Evolutionary conservation across 2,888 invertebrate species (phyloP).

Genomic region (Eretmocerus hayati): DNA sequence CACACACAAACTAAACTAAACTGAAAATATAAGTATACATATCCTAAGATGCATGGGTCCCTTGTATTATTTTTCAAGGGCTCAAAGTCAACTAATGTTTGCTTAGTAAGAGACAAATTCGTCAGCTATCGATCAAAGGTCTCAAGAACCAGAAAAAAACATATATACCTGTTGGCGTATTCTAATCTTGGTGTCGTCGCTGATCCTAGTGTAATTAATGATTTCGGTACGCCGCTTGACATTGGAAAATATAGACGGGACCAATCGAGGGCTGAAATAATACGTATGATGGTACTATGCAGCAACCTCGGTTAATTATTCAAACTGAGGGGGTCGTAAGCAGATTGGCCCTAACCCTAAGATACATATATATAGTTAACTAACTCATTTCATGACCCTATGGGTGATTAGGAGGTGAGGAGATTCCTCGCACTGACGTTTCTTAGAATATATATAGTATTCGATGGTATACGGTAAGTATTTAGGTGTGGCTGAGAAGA

Average conservation of each 20-base stretch:
- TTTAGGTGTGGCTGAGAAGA: no score
- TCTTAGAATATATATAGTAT: no score
- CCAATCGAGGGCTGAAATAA: no score
- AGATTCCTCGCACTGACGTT: no score
- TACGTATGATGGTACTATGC: no score
- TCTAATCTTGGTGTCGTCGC: neutral
- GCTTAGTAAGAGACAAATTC: slow-evolving; percentile 26
- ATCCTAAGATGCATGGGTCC: neutral
- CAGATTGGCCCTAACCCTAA: slow-evolving; percentile 45
- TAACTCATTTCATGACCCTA: no score
- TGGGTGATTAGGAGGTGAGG: slow-evolving; percentile 29
- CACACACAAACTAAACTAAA: neutral
- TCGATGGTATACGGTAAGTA: no score
- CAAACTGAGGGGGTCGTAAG: slow-evolving; percentile 45
- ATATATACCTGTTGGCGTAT: slow-evolving; percentile 10
- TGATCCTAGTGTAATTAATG: slow-evolving; percentile 40
- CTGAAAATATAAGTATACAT: neutral
- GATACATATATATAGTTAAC: slow-evolving; percentile 17
- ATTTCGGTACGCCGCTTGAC: no score
- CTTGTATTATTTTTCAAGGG: neutral
- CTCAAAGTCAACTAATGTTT: slow-evolving; percentile 7
- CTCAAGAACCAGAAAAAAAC: no score
- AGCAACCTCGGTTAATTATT: slow-evolving; percentile 45
- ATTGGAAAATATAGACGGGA: no score
- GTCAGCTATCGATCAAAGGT: slow-evolving; percentile 29